Evolutionary conservation across 2,113 vertebrate genomes (phyloP).

Genomic region (Pteruthius melanotis): DNA sequence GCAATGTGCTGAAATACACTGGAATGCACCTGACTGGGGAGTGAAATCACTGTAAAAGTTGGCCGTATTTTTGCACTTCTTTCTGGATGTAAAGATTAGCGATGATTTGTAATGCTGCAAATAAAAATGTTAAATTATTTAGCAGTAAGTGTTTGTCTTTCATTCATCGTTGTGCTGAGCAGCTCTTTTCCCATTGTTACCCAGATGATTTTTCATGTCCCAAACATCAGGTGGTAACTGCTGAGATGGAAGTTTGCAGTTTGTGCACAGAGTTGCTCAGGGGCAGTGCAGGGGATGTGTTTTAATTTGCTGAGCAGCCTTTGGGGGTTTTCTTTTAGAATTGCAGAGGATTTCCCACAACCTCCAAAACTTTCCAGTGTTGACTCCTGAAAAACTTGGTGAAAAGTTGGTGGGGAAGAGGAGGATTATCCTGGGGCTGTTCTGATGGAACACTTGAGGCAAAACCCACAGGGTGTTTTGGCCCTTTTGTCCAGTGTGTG

Average conservation of each 20-base stretch:
- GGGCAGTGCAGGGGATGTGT: neutral
- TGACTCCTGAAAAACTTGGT: neutral
- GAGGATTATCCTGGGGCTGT: neutral
- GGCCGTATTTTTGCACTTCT: neutral
- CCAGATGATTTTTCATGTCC: neutral
- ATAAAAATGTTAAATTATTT: slow-evolving; percentile 46
- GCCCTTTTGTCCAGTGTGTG: neutral
- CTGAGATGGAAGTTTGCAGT: neutral
- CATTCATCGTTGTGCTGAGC: neutral
- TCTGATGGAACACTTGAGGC: neutral
- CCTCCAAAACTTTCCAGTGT: neutral
- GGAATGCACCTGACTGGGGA: neutral
- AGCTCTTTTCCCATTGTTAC: neutral
- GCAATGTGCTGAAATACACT: neutral
- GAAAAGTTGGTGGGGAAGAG: neutral
- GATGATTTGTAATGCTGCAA: neutral
- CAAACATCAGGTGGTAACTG: neutral
- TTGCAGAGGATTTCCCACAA: neutral
- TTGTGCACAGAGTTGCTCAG: neutral
- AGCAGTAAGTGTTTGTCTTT: slow-evolving; percentile 57
- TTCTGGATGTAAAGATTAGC: slow-evolving; percentile 10
- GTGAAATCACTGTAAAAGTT: neutral
- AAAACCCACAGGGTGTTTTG: neutral
- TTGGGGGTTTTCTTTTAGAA: neutral
- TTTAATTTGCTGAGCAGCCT: neutral